Conservation (phyloP, 2,888 invertebrate genomes). For the Eristalis intricaria region DNA sequence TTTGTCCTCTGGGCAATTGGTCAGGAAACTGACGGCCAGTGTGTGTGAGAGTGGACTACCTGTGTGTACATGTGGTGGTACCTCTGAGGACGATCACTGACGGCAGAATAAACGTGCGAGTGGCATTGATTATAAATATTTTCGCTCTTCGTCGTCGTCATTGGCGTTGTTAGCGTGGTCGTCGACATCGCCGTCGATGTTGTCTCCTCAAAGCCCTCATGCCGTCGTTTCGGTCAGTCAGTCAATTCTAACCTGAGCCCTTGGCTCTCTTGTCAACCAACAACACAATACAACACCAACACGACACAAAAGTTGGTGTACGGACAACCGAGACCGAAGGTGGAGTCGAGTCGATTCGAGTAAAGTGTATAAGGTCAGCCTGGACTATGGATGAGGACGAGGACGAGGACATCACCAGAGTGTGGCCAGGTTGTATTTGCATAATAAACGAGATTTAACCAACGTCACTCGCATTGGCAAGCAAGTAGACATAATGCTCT, state of each 20-base stretch:
- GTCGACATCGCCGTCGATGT: neutral
- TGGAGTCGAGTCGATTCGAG: neutral
- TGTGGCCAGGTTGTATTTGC: conserved; percentile 66
- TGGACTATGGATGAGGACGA: neutral
- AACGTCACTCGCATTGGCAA: conserved; percentile 68
- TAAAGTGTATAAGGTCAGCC: conserved; percentile 22
- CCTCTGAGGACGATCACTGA: conserved; percentile 26
- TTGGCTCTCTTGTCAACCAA: conserved; percentile 12
- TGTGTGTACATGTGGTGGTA: conserved; percentile 28
- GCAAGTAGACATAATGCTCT: conserved; percentile 76
- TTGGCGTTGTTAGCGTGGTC: neutral
- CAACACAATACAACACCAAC: conserved; percentile 16
- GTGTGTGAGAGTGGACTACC: conserved; percentile 17
- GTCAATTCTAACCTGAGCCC: conserved; percentile 10
- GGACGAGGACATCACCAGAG: conserved; percentile 17
- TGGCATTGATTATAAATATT: conserved; percentile 68
- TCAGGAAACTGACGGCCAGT: conserved; percentile 55
- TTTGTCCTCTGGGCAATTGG: conserved; percentile 69
- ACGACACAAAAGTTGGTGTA: conserved; percentile 14
- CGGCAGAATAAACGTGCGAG: conserved; percentile 54
- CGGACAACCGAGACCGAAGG: conserved; percentile 31
- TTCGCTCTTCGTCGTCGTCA: conserved; percentile 30
- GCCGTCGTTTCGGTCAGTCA: neutral
- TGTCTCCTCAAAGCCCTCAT: neutral
- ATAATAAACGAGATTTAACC: conserved; percentile 72